Base-by-base conservation (phyloP, 2,888 invertebrate species). In the Molanna angustata region DNA sequence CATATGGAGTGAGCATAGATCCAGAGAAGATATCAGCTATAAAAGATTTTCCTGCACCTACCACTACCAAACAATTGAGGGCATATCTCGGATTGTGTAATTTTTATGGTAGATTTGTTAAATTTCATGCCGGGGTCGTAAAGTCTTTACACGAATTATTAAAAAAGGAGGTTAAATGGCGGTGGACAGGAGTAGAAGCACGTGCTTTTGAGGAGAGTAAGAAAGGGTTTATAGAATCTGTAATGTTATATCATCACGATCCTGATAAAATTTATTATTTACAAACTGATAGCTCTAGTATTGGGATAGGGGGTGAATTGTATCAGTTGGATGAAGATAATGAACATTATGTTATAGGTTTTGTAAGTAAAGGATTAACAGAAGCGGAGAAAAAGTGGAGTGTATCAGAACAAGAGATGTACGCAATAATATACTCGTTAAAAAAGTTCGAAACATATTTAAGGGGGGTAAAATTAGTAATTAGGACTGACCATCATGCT, bases 391-490 rank as follows among this genome's bases (percentile, higher is more conserved):
- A 52, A 13, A 60, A 49, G 13, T 62, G 62, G 63, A 61, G 62
- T 0, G 60, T 62, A 1, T 60, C 61, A n/a, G 40, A 40, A 18
- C 40, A 40, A n/a, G 62, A 63, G 39, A 58, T 63, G 33, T 62
- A 35, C n/a, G 49, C 62, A 1, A 46, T 63, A 0, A 62, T 63
- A 2, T 45, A 33, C 39, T 60, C 60, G 18, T 48, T 63, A 13
- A 17, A 51, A 13, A 62, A 62, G 21, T 62, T 62, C 32, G 62
- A 62, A 16, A 62, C 63, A 0, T 63, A 63, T 52, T 45, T 63
- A 4, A 53, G 62, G 11, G 62, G 63, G 0, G 6, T 53, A 0
- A 60, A 59, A 17, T 9, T 35, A n/a, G 53, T 60, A 3, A 61
- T 63, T 14, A 27, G 33, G 17, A 60, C 62, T 0, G 62, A 63